Percentiles rank a stretch among this genome's conserved stretches.
Conservation (phyloP, 2,113 vertebrate genomes). For the Labeo catla region DNA sequence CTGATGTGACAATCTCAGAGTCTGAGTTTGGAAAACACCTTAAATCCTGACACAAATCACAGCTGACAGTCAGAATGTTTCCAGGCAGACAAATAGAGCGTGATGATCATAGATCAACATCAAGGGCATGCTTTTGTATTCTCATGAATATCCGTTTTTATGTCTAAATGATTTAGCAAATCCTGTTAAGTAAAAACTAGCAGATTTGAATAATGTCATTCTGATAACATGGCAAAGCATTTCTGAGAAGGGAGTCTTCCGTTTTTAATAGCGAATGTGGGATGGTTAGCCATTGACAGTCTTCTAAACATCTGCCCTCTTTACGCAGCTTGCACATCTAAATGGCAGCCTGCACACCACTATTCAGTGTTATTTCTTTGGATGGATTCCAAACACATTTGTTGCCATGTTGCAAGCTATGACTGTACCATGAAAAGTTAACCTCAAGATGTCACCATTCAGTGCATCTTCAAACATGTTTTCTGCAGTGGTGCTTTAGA, state of each 20-base stretch:
- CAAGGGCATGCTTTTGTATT: slow-evolving; percentile 5
- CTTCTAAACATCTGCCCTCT: slow-evolving; percentile 18
- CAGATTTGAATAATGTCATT: slow-evolving; percentile 40
- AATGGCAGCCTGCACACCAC: slow-evolving; percentile 21
- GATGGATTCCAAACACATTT: slow-evolving; percentile 52
- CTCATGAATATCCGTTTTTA: slow-evolving; percentile 3
- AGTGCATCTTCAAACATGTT: neutral
- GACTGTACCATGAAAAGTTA: neutral
- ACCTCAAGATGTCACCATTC: neutral
- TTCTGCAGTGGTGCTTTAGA: neutral
- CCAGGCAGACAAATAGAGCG: slow-evolving; percentile 6
- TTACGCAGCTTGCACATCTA: neutral
- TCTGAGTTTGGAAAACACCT: slow-evolving; percentile 21
- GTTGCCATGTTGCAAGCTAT: slow-evolving; percentile 13
- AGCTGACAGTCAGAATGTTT: slow-evolving; percentile 5
- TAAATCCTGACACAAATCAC: slow-evolving; percentile 40
- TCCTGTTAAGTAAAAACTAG: slow-evolving; percentile 28
- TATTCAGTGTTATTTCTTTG: slow-evolving; percentile 40
- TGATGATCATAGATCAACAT: slow-evolving; percentile 36
- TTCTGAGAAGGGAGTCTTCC: slow-evolving; percentile 38
- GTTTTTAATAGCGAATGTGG: slow-evolving; percentile 39
- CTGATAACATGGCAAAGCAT: slow-evolving; percentile 45
- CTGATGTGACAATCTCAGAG: slow-evolving; percentile 14
- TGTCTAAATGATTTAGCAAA: slow-evolving; percentile 38
- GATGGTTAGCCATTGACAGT: slow-evolving; percentile 1